A percentile compares a stretch with the other conserved stretches of the same genome.
Evolutionary conservation across 2,113 vertebrate species (phyloP).

Genomic region (Muntiacus muntjak): DNA sequence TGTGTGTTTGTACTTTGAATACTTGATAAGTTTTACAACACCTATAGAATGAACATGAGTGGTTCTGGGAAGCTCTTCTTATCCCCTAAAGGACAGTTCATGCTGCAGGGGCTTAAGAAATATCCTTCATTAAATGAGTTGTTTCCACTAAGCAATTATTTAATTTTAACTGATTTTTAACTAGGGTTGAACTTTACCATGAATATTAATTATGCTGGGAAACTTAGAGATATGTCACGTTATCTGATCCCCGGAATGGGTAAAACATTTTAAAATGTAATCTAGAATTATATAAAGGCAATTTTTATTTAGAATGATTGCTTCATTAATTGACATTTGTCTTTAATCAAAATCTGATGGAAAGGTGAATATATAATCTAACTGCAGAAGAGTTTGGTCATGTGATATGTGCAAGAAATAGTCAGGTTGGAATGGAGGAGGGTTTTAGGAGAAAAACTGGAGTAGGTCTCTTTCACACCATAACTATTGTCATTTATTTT

Average conservation of each 20-base stretch:
- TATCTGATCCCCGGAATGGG: background rate
- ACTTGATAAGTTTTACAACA: conserved; percentile 67
- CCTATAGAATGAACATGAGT: conserved; percentile 63
- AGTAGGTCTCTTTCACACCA: background rate
- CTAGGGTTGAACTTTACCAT: conserved; percentile 26
- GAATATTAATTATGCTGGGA: conserved; percentile 32
- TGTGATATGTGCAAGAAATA: background rate
- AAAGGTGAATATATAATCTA: background rate
- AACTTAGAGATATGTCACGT: background rate
- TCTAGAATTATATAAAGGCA: background rate
- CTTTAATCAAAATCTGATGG: conserved; percentile 20
- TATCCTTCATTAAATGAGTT: conserved; percentile 27
- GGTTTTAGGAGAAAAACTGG: too few relatives aligned
- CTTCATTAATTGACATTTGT: background rate
- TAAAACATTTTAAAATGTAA: background rate
- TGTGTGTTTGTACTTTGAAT: conserved; percentile 71
- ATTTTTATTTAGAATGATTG: conserved; percentile 13
- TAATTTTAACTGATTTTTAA: conserved; percentile 61
- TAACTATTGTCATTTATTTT: background rate
- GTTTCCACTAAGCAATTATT: conserved; percentile 51
- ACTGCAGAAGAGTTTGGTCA: background rate
- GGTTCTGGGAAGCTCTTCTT: conserved; percentile 44
- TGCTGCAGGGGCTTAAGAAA: conserved; percentile 16
- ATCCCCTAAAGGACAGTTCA: conserved; percentile 23
- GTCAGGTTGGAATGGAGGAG: background rate